phyloP scores from a whole-genome alignment of 2,888 invertebrate species.

The Drosophila fulvimacula region DNA sequence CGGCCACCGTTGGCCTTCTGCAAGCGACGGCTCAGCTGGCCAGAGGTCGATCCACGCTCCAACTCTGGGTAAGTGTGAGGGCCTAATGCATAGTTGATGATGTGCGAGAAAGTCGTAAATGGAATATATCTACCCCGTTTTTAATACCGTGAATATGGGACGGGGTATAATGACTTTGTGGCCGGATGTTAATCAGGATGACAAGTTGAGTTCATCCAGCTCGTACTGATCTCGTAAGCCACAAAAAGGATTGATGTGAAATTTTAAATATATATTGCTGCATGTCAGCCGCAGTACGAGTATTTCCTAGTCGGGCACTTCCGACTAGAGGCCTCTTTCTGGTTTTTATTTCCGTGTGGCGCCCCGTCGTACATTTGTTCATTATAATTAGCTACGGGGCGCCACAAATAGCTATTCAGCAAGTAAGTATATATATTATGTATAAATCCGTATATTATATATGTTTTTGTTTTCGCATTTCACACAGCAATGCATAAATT shows the following conservation, averaged over 20 bases:
- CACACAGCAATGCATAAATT: conserved; percentile 64
- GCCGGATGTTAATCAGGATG: neutral
- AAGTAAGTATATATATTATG: neutral
- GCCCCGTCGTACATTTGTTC: conserved; percentile 30
- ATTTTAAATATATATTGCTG: too few species aligned
- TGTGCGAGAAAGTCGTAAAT: conserved; percentile 54
- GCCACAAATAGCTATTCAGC: neutral
- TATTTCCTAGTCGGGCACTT: neutral
- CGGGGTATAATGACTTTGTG: neutral
- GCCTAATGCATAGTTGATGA: conserved; percentile 66
- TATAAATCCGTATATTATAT: neutral
- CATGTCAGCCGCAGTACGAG: neutral
- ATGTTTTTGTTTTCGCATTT: conserved; percentile 6
- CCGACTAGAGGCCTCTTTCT: neutral
- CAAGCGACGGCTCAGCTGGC: conserved; percentile 92
- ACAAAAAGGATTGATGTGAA: neutral
- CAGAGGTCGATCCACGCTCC: conserved; percentile 93
- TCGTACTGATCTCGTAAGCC: too few species aligned
- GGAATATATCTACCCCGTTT: conserved; percentile 22
- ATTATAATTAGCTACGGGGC: conserved; percentile 55
- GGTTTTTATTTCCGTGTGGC: conserved; percentile 4
- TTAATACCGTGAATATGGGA: conserved; percentile 2
- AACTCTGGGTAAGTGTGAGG: conserved; percentile 90
- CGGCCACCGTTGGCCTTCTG: conserved; percentile 91
- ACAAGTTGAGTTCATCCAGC: neutral